A percentile compares a stretch with the other conserved stretches of the same genome.
Evolutionary conservation across 1,140 invertebrate genomes (phyloP).

Genomic region (Coelopa frigida): DNA sequence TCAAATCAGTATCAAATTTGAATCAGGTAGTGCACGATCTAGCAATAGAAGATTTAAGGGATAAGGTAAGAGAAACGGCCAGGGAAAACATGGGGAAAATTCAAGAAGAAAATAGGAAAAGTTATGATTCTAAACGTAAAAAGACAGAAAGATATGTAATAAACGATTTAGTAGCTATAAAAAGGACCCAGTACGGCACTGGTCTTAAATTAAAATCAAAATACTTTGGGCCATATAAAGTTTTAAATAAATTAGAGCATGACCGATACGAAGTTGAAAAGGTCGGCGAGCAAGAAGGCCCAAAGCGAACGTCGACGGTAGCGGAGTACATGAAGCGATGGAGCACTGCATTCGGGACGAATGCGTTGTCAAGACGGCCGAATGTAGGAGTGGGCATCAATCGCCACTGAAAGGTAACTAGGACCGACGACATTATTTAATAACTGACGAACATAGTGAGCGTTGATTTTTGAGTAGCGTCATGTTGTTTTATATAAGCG

Average conservation of each 20-base stretch:
- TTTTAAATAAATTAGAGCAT: slow-evolving; percentile 19
- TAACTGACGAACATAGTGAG: too few relatives aligned
- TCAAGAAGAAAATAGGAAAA: slow-evolving; percentile 34
- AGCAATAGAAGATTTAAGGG: slow-evolving; percentile 6
- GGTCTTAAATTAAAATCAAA: slow-evolving; percentile 38
- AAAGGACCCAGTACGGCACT: slow-evolving; percentile 32
- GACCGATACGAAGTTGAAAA: slow-evolving; percentile 19
- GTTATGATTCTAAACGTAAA: slow-evolving; percentile 29
- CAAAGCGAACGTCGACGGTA: background rate
- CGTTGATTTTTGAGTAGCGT: too few relatives aligned
- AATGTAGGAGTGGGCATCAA: background rate
- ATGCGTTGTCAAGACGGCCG: background rate
- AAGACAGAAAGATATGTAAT: slow-evolving; percentile 20
- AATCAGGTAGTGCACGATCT: slow-evolving; percentile 5
- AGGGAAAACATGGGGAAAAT: slow-evolving; percentile 30
- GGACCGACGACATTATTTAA: too few relatives aligned
- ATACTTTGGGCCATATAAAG: slow-evolving; percentile 39
- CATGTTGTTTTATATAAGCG: too few relatives aligned
- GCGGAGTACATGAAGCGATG: slow-evolving; percentile 8
- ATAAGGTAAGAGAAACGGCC: slow-evolving; percentile 11
- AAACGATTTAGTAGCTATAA: slow-evolving; percentile 40
- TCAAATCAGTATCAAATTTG: slow-evolving; percentile 7
- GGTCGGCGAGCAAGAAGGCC: slow-evolving; percentile 3
- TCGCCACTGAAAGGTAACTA: too few relatives aligned
- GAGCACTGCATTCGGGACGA: too few relatives aligned